Evolutionary conservation across 2,888 invertebrate genomes (phyloP), one percentile per base, ranked within the genome.

Genomic region (Andrena bucephala): DNA sequence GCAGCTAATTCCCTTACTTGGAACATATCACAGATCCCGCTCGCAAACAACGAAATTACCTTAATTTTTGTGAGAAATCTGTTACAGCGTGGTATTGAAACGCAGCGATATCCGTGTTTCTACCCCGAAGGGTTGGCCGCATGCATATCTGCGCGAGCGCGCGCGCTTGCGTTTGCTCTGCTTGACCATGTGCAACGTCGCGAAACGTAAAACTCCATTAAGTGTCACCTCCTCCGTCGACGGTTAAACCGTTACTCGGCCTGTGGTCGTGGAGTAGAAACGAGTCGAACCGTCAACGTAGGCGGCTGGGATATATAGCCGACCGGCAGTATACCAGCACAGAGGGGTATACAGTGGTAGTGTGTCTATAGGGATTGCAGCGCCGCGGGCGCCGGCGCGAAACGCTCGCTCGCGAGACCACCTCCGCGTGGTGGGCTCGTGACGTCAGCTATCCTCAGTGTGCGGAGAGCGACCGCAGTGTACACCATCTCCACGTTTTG

Each of bases 391-490:
- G 93, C 92, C 91, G 91, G 92, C 93, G 93, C 93, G 90, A 88
- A 86, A 87, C 90, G 87, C 81, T 88, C 87, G 89, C 89, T 91
- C 88, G 92, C 90, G 91, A 93, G 89, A 91, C 92, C 91, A 91
- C 92, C 92, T 92, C 93, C 93, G 92, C 93, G 93, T 93, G 93
- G 93, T 92, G 92, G 92, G 90, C 90, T 92, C 91, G 90, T 93
- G 94, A 93, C 93, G 93, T 93, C 93, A 93, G 92, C 89, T 90
- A 87, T 87, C 87, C 91, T 93, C 93, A 93, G 93, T 93, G 93
- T 90, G 93, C 93, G 93, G 93, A 93, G 93, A 93, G 92, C 93
- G 92, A 93, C 93, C 93, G 93, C 92, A 93, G 93, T 91, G 92
- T 92, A 87, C 91, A 92, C 90, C 91, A 90, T 91, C 90, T 91